Conservation (phyloP, 2,113 vertebrate species). For the Puntigrus tetrazona region DNA sequence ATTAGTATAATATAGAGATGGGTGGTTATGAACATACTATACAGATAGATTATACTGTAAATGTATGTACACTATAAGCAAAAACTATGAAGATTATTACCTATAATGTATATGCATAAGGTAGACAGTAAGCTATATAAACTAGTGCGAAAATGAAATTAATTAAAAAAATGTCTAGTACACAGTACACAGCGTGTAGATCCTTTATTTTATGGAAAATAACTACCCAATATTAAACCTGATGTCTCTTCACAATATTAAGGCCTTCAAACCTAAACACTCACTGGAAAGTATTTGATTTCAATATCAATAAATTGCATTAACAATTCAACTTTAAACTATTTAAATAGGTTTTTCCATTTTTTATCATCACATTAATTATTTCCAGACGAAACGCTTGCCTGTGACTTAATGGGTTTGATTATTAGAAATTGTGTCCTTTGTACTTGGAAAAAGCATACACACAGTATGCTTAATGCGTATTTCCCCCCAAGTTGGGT, state of each 20-base stretch:
- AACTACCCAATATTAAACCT: not conserved
- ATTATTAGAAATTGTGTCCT: slow-evolving; percentile 33
- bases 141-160: too few relatives aligned
- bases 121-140: too few relatives aligned
- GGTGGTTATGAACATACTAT: too few relatives aligned
- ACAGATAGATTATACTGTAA: too few relatives aligned
- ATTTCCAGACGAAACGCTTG: not conserved
- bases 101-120: too few relatives aligned
- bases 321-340: not conserved
- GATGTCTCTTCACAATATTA: not conserved
- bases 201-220: too few relatives aligned
- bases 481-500: slow-evolving; percentile 41
- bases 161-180: too few relatives aligned
- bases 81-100: too few relatives aligned
- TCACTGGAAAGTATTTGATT: not conserved
- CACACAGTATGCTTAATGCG: not conserved
- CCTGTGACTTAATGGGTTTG: not conserved
- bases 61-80: too few relatives aligned
- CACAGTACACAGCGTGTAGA: too few relatives aligned
- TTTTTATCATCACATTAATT: not conserved
- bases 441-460: slow-evolving; percentile 52
- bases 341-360: not conserved
- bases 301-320: not conserved
- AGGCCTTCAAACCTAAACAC: not conserved
- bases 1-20: too few relatives aligned